Evolutionary conservation across 1,140 invertebrate genomes (phyloP).

Genomic region (Adelges cooleyi): DNA sequence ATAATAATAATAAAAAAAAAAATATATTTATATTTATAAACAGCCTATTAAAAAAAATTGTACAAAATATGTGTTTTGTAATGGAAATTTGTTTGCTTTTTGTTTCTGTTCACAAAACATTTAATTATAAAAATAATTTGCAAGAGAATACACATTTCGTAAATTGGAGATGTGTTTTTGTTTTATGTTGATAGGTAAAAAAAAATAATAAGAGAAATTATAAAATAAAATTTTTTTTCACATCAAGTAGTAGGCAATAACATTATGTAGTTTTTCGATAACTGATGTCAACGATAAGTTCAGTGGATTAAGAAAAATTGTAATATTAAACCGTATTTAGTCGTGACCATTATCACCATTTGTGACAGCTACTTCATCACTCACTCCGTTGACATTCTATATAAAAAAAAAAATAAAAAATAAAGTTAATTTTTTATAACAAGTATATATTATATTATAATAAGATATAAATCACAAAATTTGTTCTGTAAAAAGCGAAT

Average conservation of each 20-base stretch:
- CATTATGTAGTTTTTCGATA: constrained; percentile 19
- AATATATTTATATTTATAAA: constrained; percentile 27
- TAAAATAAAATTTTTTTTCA: constrained; percentile 22
- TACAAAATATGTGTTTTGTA: constrained; percentile 20
- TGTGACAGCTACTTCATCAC: constrained; percentile 19
- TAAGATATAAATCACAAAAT: too few relatives aligned
- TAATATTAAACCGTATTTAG: not conserved
- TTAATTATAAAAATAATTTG: constrained; percentile 23
- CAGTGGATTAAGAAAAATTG: not conserved
- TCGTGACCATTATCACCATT: not conserved
- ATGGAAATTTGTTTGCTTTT: not conserved
- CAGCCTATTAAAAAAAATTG: constrained; percentile 16
- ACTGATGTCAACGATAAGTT: constrained; percentile 17
- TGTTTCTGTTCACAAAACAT: not conserved
- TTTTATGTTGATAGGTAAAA: not conserved
- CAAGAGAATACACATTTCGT: not conserved
- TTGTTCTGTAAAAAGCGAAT: too few relatives aligned
- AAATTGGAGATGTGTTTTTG: constrained; percentile 10
- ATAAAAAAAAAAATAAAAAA: too few relatives aligned
- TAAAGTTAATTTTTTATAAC: too few relatives aligned
- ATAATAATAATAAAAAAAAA: not conserved
- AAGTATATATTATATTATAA: too few relatives aligned
- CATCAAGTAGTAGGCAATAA: constrained; percentile 17
- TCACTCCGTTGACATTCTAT: not conserved
- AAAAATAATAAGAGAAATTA: not conserved